Percentiles rank a stretch among this genome's conserved stretches.
Evolutionary conservation across 2,113 vertebrate genomes (phyloP).

Genomic region (Piprites chloris): DNA sequence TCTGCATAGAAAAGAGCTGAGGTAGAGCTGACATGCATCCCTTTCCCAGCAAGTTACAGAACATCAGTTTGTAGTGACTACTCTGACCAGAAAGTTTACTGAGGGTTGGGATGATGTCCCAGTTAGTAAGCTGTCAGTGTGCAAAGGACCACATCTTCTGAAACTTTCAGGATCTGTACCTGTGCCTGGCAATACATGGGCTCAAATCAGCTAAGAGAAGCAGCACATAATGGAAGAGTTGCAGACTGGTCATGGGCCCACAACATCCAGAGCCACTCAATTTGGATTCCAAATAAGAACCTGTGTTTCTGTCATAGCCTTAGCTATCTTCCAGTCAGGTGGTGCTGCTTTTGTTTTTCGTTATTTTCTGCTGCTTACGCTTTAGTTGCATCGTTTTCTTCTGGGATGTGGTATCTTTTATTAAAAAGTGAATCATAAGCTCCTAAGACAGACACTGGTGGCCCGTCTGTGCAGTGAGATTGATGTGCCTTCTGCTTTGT

Average conservation of each 20-base stretch:
- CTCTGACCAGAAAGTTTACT: background rate
- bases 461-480: background rate
- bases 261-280: background rate
- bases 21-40: background rate
- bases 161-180: background rate
- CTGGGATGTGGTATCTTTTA: background rate
- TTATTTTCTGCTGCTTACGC: background rate
- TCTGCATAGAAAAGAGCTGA: background rate
- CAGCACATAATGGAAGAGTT: background rate
- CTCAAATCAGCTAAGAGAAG: background rate
- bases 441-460: background rate
- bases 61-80: background rate
- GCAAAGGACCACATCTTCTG: background rate
- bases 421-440: background rate
- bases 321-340: background rate
- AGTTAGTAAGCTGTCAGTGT: background rate
- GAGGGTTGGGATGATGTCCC: background rate
- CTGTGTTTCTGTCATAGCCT: background rate
- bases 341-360: fast-evolving
- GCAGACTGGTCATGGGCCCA: background rate
- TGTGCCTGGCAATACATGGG: background rate
- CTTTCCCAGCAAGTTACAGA: background rate
- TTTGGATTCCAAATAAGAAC: background rate
- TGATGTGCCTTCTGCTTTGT: background rate
- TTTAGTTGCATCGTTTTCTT: background rate